Evolutionary conservation across 2,797 vertebrate species (phyloP), one percentile per base, ranked within the genome.

Genomic region (Cirrhinus mrigala): DNA sequence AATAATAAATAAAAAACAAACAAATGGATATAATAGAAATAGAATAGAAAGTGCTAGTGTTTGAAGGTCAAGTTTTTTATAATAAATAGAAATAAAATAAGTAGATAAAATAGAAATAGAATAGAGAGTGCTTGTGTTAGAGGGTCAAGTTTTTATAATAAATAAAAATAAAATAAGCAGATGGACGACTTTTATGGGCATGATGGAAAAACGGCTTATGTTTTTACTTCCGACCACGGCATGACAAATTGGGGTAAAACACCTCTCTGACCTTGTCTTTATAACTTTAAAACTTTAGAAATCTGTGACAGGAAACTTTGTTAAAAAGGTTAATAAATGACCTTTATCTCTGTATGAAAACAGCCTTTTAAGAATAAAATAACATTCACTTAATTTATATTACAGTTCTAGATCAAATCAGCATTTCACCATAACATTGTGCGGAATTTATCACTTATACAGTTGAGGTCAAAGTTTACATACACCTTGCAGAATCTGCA

Each of bases 191-290:
- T 99, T 92, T 99, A 96, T 92, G 95, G 91, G 87, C 90, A 96
- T 89, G 98, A 99, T 92, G 95, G 94, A 6, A 97, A 94, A 93
- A 99, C 98, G 0, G 93, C 97, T 37, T 99, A 96, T 89, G 90
- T 99, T 83, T 96, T 99, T 88, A 99, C 98, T 16, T 97, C 98
- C 88, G 98, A 99, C 90, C 98, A 99, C 29, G 98, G 98, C 91
- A 99, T 99, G 98, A 99, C 98, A 90, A 96, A 98, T 78, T 99
- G 98, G 98, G 98, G 98, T 99, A 91, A 96, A 95, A 88, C 0
- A 24, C 50, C 6, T 24, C 10, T 33, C n/a, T 70, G 48, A 82
- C 69, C 80, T 58, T 40, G 29, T 58, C 50, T 80, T 52, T 76
- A 7, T 37, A 58, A 40, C 29, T 58, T 40, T 77, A 77, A 58